Conservation (phyloP, 1,140 invertebrate genomes). For the Zaprionus nigranus region DNA sequence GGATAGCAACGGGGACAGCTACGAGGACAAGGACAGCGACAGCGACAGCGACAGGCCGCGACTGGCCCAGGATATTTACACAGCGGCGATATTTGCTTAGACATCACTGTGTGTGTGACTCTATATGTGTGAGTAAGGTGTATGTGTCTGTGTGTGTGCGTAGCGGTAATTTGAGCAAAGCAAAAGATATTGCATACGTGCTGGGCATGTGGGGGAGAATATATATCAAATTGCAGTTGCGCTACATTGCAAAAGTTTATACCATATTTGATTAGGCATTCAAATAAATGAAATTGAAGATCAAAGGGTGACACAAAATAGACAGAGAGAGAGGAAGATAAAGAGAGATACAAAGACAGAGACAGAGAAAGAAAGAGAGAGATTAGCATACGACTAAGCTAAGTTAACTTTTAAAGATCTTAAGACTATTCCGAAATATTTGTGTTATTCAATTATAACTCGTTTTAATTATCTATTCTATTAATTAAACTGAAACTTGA, state of each 20-base stretch:
- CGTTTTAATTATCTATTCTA: no score
- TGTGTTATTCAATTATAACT: neutral
- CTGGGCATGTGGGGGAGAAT: conserved; percentile 42
- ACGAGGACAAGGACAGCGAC: conserved; percentile 8
- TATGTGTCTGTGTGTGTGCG: conserved; percentile 29
- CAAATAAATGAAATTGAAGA: conserved; percentile 2
- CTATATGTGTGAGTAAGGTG: neutral
- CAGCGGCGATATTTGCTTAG: conserved; percentile 71
- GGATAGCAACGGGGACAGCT: conserved; percentile 6
- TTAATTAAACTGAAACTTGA: no score
- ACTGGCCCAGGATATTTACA: conserved; percentile 73
- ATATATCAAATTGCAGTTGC: conserved; percentile 56
- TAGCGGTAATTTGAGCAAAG: conserved; percentile 54
- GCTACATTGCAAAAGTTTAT: conserved; percentile 49
- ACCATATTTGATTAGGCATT: conserved; percentile 5
- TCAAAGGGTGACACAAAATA: neutral
- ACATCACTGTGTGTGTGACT: conserved; percentile 22
- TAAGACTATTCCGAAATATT: no score
- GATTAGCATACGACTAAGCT: neutral
- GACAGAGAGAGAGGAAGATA: neutral
- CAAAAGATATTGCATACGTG: conserved; percentile 41
- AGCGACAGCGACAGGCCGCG: neutral
- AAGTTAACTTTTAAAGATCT: neutral
- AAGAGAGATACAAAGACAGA: neutral
- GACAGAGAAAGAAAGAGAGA: neutral